Conservation (phyloP, 35 echinoderm and acorn worm species). For the Anneissia japonica region DNA sequence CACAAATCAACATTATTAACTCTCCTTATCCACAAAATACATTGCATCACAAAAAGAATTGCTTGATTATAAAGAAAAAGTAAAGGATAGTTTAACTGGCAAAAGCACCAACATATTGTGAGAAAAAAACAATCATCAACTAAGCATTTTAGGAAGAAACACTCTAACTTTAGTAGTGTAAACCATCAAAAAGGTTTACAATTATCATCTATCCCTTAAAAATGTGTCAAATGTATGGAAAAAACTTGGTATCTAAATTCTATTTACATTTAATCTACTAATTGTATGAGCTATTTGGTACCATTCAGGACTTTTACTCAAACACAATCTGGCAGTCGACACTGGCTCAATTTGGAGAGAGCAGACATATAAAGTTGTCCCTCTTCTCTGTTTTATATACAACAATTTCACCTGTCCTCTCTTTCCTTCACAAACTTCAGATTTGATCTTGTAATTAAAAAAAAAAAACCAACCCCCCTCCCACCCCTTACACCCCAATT, state of each 20-base stretch:
- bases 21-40: too few species aligned
- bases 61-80: too few species aligned
- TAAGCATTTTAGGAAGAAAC: too few species aligned
- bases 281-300: not conserved
- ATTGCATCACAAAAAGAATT: too few species aligned
- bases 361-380: not conserved
- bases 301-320: not conserved
- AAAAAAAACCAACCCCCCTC: not conserved
- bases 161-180: too few species aligned
- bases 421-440: too few species aligned
- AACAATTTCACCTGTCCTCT: not conserved
- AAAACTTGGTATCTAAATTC: not conserved
- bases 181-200: too few species aligned
- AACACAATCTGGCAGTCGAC: not conserved
- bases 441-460: not conserved
- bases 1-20: too few species aligned
- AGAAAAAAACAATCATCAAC: too few species aligned
- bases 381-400: not conserved
- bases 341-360: not conserved
- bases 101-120: too few species aligned
- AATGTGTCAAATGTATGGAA: not conserved
- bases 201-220: not conserved
- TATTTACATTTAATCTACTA: not conserved
- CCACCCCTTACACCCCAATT: not conserved
- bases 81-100: too few species aligned